A percentile compares a stretch with the other conserved stretches of the same genome.
Conservation (phyloP, 1,140 invertebrate genomes). For the Sycobia sp. region DNA sequence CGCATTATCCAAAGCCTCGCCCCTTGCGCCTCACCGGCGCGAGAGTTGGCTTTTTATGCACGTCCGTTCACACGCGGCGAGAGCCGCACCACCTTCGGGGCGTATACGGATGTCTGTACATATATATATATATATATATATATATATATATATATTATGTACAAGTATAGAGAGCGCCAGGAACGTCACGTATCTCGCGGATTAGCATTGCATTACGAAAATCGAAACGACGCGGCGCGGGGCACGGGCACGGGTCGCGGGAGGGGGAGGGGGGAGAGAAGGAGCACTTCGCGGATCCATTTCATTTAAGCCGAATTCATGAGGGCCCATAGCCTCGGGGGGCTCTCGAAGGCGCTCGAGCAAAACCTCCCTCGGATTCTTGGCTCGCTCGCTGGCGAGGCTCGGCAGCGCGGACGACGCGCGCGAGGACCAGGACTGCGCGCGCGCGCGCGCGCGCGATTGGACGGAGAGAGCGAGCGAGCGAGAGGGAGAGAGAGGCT, state of each 20-base stretch:
- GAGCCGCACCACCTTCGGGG: no score
- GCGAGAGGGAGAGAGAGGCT: neutral
- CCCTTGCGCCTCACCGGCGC: neutral
- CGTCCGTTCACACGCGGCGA: constrained; percentile 25
- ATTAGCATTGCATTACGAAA: constrained; percentile 50
- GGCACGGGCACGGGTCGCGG: neutral
- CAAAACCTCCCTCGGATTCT: constrained; percentile 23
- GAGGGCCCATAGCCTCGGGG: constrained; percentile 37
- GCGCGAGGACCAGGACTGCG: no score
- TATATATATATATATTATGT: no score
- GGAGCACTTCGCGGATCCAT: constrained; percentile 48
- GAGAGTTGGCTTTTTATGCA: constrained; percentile 17
- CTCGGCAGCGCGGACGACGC: neutral
- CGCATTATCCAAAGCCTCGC: neutral
- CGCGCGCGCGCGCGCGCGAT: no score
- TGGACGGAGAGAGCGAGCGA: constrained; percentile 22
- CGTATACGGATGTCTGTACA: neutral
- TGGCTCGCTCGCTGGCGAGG: neutral
- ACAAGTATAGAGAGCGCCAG: no score
- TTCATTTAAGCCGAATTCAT: constrained; percentile 64
- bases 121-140: no score
- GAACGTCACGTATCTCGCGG: constrained; percentile 40
- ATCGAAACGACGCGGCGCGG: constrained; percentile 11
- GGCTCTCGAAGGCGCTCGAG: constrained; percentile 12
- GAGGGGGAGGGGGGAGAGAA: neutral